Evolutionary conservation across 2,113 vertebrate genomes (phyloP).

Genomic region (Eulemur macaco): DNA sequence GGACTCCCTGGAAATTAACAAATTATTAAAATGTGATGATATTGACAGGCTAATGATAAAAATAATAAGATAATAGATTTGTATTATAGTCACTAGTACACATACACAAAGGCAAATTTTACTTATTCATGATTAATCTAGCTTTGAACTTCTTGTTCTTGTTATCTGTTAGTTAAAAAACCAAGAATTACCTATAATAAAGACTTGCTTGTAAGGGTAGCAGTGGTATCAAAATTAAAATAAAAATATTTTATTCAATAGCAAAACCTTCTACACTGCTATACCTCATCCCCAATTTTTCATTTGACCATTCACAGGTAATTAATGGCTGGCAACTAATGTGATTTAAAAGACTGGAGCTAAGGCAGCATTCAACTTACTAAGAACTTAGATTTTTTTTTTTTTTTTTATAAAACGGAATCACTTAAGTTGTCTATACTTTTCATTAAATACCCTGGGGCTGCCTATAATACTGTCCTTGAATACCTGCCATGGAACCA

Average conservation of each 20-base stretch:
- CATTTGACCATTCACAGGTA: neutral
- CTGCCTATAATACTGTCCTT: neutral
- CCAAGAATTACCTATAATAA: neutral
- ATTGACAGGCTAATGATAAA: neutral
- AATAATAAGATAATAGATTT: neutral
- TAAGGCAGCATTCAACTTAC: neutral
- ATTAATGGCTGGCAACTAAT: neutral
- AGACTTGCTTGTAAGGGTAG: neutral
- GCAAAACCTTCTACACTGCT: neutral
- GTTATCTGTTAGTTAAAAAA: neutral
- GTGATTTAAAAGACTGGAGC: neutral
- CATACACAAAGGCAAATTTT: slow-evolving; percentile 14
- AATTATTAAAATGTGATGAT: neutral
- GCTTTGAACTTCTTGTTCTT: neutral
- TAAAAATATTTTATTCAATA: slow-evolving; percentile 21
- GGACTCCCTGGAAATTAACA: neutral
- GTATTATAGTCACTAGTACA: neutral
- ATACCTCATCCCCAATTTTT: neutral
- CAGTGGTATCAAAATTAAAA: neutral
- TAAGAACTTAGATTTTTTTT: neutral
- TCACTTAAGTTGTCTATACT: neutral
- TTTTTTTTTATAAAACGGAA: neutral
- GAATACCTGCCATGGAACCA: neutral
- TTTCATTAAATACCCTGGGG: neutral
- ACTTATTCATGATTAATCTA: neutral